phyloP scores from a whole-genome alignment of 1,140 invertebrate species.

The Lanistes nyassanus region DNA sequence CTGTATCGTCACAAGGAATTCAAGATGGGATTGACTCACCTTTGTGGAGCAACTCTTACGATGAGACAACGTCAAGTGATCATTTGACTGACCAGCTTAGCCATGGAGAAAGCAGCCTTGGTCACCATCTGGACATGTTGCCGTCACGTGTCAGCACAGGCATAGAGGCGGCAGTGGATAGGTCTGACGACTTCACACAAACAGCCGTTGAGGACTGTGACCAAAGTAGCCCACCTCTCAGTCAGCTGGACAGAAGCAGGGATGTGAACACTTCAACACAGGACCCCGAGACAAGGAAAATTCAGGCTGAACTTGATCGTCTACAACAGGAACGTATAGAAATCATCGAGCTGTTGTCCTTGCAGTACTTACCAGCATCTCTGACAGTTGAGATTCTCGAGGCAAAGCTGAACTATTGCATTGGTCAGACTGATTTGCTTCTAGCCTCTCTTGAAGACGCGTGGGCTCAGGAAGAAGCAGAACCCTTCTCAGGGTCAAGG shows the following conservation, averaged over 20 bases:
- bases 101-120: too few species aligned
- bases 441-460: slow-evolving; percentile 55
- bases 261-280: slow-evolving; percentile 2
- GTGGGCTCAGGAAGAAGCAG: slow-evolving; percentile 35
- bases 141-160: slow-evolving; percentile 31
- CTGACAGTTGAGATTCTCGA: slow-evolving; percentile 60
- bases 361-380: slow-evolving; percentile 59
- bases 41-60: too few species aligned
- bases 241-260: slow-evolving; percentile 4
- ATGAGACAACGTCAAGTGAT: too few species aligned
- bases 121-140: neutral
- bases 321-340: slow-evolving; percentile 55
- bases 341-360: slow-evolving; percentile 56
- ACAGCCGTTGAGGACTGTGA: slow-evolving; percentile 35
- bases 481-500: neutral
- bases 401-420: slow-evolving; percentile 61
- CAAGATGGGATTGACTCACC: too few species aligned
- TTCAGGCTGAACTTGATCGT: slow-evolving; percentile 52
- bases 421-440: slow-evolving; percentile 61
- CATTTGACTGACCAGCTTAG: neutral
- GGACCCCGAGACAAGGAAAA: slow-evolving; percentile 16
- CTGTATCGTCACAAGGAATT: too few species aligned
- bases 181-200: slow-evolving; percentile 50
- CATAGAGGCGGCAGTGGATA: slow-evolving; percentile 41
- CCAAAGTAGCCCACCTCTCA: slow-evolving; percentile 16